These are phyloP conservation scores for Mola mola DNA, from an alignment of 2,113 vertebrate species.

Conservation along the genomic window DNA sequence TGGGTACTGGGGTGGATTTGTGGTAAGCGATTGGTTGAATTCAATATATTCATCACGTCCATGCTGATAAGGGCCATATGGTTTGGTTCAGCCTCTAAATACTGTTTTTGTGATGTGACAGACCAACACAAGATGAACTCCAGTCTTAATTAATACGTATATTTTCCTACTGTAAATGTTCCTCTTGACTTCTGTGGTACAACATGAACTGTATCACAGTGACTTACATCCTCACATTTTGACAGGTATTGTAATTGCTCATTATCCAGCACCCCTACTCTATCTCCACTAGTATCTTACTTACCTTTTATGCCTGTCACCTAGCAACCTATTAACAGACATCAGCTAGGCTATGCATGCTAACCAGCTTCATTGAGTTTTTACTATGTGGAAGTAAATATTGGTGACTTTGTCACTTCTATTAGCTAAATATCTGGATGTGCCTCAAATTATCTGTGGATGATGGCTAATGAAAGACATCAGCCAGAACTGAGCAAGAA, in stretches of 20 bases:
- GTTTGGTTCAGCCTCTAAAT: neutral
- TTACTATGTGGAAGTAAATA: neutral
- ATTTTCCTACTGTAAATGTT: too few relatives aligned
- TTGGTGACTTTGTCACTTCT: conserved; percentile 5
- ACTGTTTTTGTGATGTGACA: neutral
- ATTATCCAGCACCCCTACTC: too few relatives aligned
- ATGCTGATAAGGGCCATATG: neutral
- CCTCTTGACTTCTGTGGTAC: too few relatives aligned
- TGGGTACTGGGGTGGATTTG: neutral
- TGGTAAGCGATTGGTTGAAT: neutral
- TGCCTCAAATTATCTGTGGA: conserved; percentile 1
- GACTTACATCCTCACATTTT: too few relatives aligned
- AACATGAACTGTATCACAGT: too few relatives aligned
- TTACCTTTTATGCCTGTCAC: conserved; percentile 27
- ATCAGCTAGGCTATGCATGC: neutral
- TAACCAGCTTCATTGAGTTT: neutral
- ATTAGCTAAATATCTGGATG: neutral
- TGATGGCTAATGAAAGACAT: conserved; percentile 7
- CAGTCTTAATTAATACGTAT: too few relatives aligned
- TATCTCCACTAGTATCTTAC: too few relatives aligned
- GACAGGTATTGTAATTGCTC: too few relatives aligned
- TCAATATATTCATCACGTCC: neutral
- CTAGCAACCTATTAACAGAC: conserved; percentile 24
- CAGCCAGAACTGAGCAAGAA: too few relatives aligned
- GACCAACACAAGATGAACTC: too few relatives aligned